These are phyloP conservation scores for Hyperoodon ampullatus DNA, from an alignment of 2,113 vertebrate genomes.

Conservation along the genomic window DNA sequence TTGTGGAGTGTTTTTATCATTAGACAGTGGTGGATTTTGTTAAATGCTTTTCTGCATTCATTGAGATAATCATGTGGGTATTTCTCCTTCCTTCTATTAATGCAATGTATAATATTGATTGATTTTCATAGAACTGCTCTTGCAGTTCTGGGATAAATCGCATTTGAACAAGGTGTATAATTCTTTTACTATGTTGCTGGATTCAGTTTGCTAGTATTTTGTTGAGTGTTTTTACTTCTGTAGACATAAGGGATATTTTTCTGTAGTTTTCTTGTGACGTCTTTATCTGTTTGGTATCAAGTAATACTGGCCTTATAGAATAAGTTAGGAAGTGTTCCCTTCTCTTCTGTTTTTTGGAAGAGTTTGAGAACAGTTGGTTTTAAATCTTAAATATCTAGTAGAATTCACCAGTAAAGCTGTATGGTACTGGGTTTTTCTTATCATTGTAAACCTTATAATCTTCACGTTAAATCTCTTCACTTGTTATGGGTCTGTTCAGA, in stretches of 20 bases:
- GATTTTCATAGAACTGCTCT: slow-evolving; percentile 3
- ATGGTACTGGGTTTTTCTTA: background rate
- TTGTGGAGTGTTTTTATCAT: background rate
- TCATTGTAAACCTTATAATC: background rate
- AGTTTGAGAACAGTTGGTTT: background rate
- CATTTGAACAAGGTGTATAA: background rate
- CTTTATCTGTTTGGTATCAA: background rate
- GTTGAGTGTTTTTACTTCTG: background rate
- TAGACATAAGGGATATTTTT: background rate
- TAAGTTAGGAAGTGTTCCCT: background rate
- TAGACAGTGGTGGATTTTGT: background rate
- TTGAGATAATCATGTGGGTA: background rate
- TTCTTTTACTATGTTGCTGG: background rate
- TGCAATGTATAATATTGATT: background rate
- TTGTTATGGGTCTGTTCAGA: background rate
- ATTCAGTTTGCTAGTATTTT: background rate
- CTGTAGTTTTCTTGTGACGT: background rate
- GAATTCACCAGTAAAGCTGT: background rate
- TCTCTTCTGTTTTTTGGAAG: background rate
- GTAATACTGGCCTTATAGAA: background rate
- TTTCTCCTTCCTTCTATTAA: background rate
- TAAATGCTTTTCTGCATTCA: background rate
- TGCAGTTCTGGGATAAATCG: background rate
- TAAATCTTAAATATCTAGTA: background rate
- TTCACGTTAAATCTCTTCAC: background rate